A percentile compares a stretch with the other conserved stretches of the same genome.
Evolutionary conservation across 2,888 invertebrate genomes (phyloP).

Genomic region (Andrena chrysosceles): DNA sequence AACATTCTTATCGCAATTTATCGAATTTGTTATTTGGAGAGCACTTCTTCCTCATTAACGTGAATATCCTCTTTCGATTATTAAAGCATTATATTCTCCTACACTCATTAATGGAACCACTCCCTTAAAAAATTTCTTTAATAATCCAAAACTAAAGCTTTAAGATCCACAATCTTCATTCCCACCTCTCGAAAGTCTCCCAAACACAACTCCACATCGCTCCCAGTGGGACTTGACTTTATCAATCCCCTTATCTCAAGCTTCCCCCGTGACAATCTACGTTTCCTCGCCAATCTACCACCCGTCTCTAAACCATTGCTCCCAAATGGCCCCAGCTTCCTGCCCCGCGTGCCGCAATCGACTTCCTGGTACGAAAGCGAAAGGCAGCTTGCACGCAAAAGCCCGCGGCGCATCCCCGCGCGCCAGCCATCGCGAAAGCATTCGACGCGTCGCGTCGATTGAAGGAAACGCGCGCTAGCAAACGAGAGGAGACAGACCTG

Average conservation of each 20-base stretch:
- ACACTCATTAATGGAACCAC: too few species aligned
- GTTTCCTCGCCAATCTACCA: neutral
- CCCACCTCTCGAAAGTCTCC: too few species aligned
- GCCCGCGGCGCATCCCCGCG: neutral
- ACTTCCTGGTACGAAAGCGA: slow-evolving; percentile 15
- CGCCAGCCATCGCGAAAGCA: neutral
- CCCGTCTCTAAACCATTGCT: neutral
- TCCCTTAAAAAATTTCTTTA: too few species aligned
- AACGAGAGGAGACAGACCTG: slow-evolving; percentile 10
- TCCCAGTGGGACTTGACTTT: too few species aligned
- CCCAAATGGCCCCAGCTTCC: neutral
- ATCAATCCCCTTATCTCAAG: neutral
- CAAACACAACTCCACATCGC: too few species aligned
- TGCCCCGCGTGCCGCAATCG: neutral
- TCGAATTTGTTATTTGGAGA: slow-evolving; percentile 23
- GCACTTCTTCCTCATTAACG: neutral
- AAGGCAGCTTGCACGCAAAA: slow-evolving; percentile 1
- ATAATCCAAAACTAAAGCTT: too few species aligned
- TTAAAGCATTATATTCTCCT: too few species aligned
- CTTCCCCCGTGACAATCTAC: neutral
- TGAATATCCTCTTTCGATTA: too few species aligned
- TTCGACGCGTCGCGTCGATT: slow-evolving; percentile 32
- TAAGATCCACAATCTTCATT: too few species aligned
- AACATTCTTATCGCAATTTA: neutral
- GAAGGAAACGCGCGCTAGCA: slow-evolving; percentile 17